Conservation (phyloP, 1,140 invertebrate species). For the Rhyacophila brunnea region DNA sequence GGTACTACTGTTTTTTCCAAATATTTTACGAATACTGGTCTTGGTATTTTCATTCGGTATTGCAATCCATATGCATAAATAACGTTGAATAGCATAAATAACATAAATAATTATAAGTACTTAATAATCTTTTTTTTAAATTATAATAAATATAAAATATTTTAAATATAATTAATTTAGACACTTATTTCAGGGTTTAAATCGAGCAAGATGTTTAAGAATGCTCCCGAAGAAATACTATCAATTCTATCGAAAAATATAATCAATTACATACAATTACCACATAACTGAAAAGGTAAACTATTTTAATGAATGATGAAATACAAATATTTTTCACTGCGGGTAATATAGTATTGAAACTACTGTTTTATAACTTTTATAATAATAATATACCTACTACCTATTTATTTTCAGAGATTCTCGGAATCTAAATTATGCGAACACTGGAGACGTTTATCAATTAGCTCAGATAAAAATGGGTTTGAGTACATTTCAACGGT, state of each 20-base stretch:
- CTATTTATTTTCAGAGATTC: conserved; percentile 5
- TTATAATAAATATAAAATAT: too few relatives aligned
- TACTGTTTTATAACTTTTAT: background rate
- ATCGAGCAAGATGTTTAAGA: conserved; percentile 58
- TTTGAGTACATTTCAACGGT: conserved; percentile 9
- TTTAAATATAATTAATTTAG: too few relatives aligned
- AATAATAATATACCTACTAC: background rate
- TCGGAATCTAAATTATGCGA: background rate
- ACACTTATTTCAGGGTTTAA: conserved; percentile 53
- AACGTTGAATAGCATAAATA: too few relatives aligned
- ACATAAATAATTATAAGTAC: too few relatives aligned
- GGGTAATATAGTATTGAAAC: background rate
- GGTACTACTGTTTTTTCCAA: too few relatives aligned
- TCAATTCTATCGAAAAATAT: conserved; percentile 53
- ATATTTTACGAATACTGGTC: too few relatives aligned
- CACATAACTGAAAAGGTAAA: conserved; percentile 67
- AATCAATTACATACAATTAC: conserved; percentile 73
- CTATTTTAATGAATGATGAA: background rate
- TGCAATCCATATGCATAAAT: too few relatives aligned
- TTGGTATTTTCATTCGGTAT: too few relatives aligned
- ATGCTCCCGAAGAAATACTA: conserved; percentile 57
- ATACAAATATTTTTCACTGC: conserved; percentile 9
- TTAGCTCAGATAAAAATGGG: background rate
- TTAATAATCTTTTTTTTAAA: too few relatives aligned
- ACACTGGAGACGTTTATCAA: conserved; percentile 12